Evolutionary conservation across 1,140 invertebrate genomes (phyloP), one percentile per base, ranked within the genome.

Genomic region (Drosophila paulistorum): DNA sequence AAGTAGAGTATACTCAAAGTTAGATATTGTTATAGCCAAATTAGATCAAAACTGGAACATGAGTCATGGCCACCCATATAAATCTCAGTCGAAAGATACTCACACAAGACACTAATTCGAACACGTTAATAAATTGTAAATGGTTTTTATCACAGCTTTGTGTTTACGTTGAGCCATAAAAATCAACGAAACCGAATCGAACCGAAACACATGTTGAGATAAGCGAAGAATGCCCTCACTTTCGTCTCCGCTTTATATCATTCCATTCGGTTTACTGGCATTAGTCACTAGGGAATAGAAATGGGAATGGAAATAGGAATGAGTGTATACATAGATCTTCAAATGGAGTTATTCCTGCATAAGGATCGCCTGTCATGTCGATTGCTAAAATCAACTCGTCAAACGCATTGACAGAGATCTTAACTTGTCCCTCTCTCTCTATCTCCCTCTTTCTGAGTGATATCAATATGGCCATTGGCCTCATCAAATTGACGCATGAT

Each of bases 81-180:
- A 67, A 76, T 74, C 66, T 76, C 73, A 76, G 41, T 69, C 74
- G 68, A 54, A 67, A 37, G 51, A 30, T 7, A 51, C 57, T 60
- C 14, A 51, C 45, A 51, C 2, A 68, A 48, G 71, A 84, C 81
- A 71, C 70, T 62, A 73, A 65, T 78, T 85, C 67, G 81, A 81
- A 79, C 73, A 77, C 58, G 55, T 76, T 87, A 87, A 87, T 87
- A 87, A 87, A 87, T 87, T 87, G 83, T 87, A 89, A 87, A 87
- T 87, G 83, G 83, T 79, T 87, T 51, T 87, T 87, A 87, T 87
- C 84, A 87, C 80, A 89, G 83, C 83, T 79, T 71, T 77, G 9
- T 35, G 48, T 71, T 76, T 81, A 82, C 71, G 75, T 58, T 48
- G 55, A 55, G 41, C 71, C 83, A 61, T 87, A 79, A 86, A 51